Conservation (phyloP, 2,888 invertebrate genomes). For the Teleogryllus oceanicus region DNA sequence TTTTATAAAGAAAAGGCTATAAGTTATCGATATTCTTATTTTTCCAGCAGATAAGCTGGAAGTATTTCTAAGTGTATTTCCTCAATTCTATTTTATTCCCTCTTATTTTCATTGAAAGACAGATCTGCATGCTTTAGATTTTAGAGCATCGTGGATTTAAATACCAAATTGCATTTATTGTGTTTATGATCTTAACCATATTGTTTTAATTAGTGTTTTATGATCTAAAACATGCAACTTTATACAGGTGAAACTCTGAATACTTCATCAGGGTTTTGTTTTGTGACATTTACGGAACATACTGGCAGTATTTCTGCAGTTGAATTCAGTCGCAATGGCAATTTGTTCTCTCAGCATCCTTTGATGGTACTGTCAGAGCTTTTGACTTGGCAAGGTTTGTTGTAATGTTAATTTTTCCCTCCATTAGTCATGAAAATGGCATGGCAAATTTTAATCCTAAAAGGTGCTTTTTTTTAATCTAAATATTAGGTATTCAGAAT, state of each 20-base stretch:
- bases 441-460: background rate
- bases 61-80: no score
- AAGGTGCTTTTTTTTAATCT: background rate
- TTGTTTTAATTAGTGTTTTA: no score
- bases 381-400: conserved; percentile 82
- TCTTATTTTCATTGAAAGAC: no score
- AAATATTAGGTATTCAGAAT: conserved; percentile 81
- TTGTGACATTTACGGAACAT: conserved; percentile 93
- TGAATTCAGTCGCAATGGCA: conserved; percentile 84
- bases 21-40: no score
- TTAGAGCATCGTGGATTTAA: no score
- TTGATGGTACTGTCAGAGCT: conserved; percentile 96
- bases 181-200: no score
- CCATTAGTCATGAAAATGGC: background rate
- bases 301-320: conserved; percentile 78
- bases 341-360: conserved; percentile 85
- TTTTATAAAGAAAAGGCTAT: no score
- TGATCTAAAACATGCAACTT: no score
- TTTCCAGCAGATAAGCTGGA: no score
- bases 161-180: no score
- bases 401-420: background rate
- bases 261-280: conserved; percentile 83
- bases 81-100: no score
- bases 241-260: conserved; percentile 82
- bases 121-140: no score